phyloP scores from a whole-genome alignment of 2,113 vertebrate genomes.

The Pomatostomus ruficeps region DNA sequence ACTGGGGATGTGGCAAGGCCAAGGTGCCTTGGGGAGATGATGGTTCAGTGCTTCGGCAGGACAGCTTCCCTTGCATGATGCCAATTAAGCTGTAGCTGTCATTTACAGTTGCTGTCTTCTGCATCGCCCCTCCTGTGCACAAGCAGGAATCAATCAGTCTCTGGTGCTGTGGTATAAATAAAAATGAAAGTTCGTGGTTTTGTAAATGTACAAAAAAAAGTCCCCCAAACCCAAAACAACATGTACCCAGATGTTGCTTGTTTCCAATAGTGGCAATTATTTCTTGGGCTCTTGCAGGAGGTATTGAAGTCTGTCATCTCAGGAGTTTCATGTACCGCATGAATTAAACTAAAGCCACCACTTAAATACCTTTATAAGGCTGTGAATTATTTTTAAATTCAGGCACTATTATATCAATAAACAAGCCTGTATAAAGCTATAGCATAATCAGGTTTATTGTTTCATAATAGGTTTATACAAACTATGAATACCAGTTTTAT shows the following conservation, averaged over 20 bases:
- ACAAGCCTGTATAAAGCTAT: slow-evolving; percentile 16
- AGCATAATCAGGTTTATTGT: slow-evolving; percentile 57
- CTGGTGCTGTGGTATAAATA: background rate
- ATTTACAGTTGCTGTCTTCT: slow-evolving; percentile 23
- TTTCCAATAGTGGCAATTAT: background rate
- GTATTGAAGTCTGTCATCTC: background rate
- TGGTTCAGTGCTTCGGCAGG: slow-evolving; percentile 38
- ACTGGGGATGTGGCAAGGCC: background rate
- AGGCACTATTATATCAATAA: background rate
- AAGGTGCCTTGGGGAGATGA: slow-evolving; percentile 14
- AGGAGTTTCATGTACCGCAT: background rate
- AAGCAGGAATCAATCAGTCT: slow-evolving; percentile 12
- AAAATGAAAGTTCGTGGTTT: background rate
- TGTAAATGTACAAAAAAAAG: background rate
- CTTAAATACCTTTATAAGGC: background rate
- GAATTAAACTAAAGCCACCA: background rate
- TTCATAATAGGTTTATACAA: slow-evolving; percentile 76
- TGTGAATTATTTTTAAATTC: slow-evolving; percentile 8
- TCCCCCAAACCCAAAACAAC: background rate
- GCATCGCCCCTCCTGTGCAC: background rate
- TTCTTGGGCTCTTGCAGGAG: background rate
- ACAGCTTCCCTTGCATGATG: slow-evolving; percentile 22
- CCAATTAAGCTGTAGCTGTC: slow-evolving; percentile 63
- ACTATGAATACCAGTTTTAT: slow-evolving; percentile 85
- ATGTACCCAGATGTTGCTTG: background rate